phyloP scores from a whole-genome alignment of 1,140 invertebrate genomes.

The Apolygus lucorum region DNA sequence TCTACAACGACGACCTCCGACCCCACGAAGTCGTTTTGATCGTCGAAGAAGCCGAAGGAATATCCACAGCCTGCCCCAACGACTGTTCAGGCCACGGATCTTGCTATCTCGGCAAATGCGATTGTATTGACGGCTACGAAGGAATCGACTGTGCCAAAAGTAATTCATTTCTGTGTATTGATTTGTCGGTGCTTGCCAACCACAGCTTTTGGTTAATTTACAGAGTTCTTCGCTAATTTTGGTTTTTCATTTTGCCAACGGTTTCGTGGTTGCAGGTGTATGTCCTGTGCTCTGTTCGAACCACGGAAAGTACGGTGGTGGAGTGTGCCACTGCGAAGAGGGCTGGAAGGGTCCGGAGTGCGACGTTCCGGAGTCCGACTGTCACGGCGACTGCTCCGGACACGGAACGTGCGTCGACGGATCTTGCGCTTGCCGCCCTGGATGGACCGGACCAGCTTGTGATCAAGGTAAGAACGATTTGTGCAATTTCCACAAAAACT shows the following conservation, averaged over 20 bases:
- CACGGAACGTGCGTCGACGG: conserved; percentile 84
- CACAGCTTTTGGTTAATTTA: no score
- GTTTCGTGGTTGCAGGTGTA: conserved; percentile 60
- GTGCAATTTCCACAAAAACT: no score
- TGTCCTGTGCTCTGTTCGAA: conserved; percentile 95
- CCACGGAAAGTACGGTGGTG: conserved; percentile 90
- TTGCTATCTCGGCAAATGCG: conserved; percentile 88
- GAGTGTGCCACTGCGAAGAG: conserved; percentile 90
- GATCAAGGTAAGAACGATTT: conserved; percentile 59
- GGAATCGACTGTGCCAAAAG: conserved; percentile 86
- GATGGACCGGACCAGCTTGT: conserved; percentile 80
- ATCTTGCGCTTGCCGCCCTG: conserved; percentile 77
- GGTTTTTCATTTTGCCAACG: conserved; percentile 9
- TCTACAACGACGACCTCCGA: conserved; percentile 89
- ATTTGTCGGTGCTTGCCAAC: not conserved
- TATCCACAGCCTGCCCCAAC: conserved; percentile 81
- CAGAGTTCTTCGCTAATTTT: conserved; percentile 14
- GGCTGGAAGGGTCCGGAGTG: conserved; percentile 96
- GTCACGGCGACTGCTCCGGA: conserved; percentile 84
- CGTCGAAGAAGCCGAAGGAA: conserved; percentile 73
- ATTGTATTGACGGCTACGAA: conserved; percentile 90
- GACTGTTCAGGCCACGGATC: conserved; percentile 92
- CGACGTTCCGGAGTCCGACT: conserved; percentile 82
- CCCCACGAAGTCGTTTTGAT: conserved; percentile 65
- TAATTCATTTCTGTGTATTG: conserved; percentile 44